Evolutionary conservation across 2,888 invertebrate genomes (phyloP), one percentile per base, ranked within the genome.

Genomic region (Lagria hirta): DNA sequence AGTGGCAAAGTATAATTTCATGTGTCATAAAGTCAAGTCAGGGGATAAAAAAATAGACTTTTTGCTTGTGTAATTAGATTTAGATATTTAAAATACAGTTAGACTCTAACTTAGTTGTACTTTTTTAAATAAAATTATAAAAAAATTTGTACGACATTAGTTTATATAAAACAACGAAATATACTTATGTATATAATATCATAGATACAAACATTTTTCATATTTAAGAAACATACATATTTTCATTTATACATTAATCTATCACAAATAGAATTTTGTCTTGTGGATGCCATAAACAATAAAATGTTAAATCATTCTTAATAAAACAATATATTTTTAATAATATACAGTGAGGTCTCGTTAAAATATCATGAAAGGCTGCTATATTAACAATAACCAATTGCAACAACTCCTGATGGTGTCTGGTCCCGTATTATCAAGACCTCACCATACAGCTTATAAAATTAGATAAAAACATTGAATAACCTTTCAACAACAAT

Each of bases 251-350:
- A 62, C 60, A 61, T 58, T 57, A 60, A 64, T 61, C 64, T 65
- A 65, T 65, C 64, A 65, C 65, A 65, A 63, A 59, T 59, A 63
- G 62, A 62, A 58, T 57, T 61, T 60, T 48, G 28, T 56, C 52
- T 54, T 57, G 52, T 55, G 55, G 53, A 55, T 23, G n/a, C n/a
- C n/a, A 42, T 49, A 57, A 58, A 61, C 48, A 54, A 57, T 49
- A 50, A 51, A 47, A 52, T 49, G 54, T 50, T 51, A 50, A 55
- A 47, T 47, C 46, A 55, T 49, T 28, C 35, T 23, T 53, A 52
- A 48, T 44, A 51, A 57, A 53, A 55, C 55, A 49, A 55, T 57
- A 49, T 48, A 51, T 51, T 53, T 41, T 42, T 48, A 27, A 48
- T 41, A 41, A 28, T 41, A 34, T 33, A 45, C 40, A 16, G 18